These are phyloP conservation scores for Leucozona laternaria DNA, from an alignment of 2,888 invertebrate genomes.

Conservation along the genomic window DNA sequence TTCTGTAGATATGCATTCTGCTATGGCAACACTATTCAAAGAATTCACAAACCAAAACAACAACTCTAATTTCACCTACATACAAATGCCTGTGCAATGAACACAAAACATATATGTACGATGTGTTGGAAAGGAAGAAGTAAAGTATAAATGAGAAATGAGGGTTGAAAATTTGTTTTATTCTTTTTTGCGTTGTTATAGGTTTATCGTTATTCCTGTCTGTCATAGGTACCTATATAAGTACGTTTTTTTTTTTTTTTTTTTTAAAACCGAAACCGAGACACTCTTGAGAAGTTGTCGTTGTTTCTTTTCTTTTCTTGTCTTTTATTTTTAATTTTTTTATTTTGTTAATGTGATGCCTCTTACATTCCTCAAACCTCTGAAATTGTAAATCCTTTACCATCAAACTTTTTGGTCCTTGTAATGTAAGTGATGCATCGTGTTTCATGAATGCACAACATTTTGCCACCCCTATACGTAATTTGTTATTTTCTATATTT, in stretches of 20 bases:
- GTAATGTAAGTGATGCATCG: conserved; percentile 27
- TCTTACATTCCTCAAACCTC: conserved; percentile 26
- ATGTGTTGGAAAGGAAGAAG: conserved; percentile 11
- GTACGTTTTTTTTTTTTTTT: no score
- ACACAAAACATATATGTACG: conserved; percentile 51
- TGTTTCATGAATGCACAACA: conserved; percentile 26
- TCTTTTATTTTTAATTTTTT: not conserved
- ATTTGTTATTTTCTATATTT: not conserved
- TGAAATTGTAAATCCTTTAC: not conserved
- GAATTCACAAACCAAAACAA: conserved; percentile 21
- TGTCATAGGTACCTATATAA: conserved; percentile 11
- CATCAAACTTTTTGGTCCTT: not conserved
- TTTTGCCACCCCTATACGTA: conserved; percentile 1
- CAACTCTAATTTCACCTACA: conserved; percentile 44
- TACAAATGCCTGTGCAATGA: conserved; percentile 56
- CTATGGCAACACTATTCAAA: conserved; percentile 44
- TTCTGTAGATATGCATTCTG: not conserved
- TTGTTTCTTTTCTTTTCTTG: conserved; percentile 36
- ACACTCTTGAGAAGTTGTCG: conserved; percentile 62
- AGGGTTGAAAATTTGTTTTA: conserved; percentile 46
- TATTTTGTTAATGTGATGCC: conserved; percentile 21
- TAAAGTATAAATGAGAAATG: conserved; percentile 30
- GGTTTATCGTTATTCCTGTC: conserved; percentile 26
- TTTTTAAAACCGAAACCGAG: conserved; percentile 35
- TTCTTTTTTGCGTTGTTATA: conserved; percentile 17